Percentiles rank a stretch among this genome's conserved stretches.
phyloP scores from a whole-genome alignment of 2,797 vertebrate genomes.

The Dendrocincla fuliginosa region DNA sequence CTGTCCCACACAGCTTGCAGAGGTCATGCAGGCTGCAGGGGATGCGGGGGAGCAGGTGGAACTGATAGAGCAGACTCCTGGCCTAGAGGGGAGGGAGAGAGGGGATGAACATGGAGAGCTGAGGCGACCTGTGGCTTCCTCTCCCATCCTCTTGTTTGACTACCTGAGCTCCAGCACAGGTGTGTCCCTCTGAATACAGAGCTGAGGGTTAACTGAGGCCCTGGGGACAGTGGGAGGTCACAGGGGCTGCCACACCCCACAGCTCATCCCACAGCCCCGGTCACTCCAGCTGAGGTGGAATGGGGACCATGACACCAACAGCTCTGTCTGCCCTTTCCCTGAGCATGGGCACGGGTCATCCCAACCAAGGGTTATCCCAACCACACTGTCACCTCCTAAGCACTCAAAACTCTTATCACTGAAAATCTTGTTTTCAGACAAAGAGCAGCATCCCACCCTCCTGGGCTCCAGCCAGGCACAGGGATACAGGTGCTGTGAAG shows the following conservation, averaged over 20 bases:
- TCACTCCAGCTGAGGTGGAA: fast-evolving
- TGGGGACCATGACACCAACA: fast-evolving
- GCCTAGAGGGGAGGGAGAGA: constrained; percentile 78
- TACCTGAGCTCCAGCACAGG: background rate
- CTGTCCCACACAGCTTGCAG: constrained; percentile 92
- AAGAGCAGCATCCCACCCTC: background rate
- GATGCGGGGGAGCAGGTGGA: constrained; percentile 92
- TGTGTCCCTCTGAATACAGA: background rate
- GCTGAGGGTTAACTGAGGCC: background rate
- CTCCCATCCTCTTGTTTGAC: background rate
- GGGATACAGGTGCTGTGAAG: background rate
- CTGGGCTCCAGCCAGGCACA: background rate
- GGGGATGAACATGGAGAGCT: fast-evolving
- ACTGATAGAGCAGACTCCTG: constrained; percentile 95
- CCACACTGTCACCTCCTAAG: background rate
- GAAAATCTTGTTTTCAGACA: background rate
- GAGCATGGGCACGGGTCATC: background rate
- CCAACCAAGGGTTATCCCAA: background rate
- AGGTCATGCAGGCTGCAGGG: constrained; percentile 96
- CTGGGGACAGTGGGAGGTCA: background rate
- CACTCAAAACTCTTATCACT: background rate
- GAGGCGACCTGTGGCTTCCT: background rate
- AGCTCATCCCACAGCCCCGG: background rate
- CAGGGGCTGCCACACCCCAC: background rate
- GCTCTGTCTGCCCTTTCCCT: background rate